Percentiles rank a stretch among this genome's conserved stretches.
Conservation (phyloP, 2,113 vertebrate species). For the Prietella phreatophila region DNA sequence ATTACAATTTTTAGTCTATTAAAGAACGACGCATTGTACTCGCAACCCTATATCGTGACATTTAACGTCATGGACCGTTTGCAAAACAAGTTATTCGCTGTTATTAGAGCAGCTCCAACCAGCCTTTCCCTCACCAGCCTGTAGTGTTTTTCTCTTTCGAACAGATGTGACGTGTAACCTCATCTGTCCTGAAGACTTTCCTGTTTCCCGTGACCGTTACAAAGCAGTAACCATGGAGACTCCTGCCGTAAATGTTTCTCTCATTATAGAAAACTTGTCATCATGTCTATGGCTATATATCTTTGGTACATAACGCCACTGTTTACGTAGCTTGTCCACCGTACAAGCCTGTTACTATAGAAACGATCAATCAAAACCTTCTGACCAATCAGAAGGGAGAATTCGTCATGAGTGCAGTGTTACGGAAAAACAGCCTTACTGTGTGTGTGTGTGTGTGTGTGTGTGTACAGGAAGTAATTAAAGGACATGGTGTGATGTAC, state of each 20-base stretch:
- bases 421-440: background rate
- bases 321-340: background rate
- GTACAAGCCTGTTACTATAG: background rate
- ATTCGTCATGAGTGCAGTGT: background rate
- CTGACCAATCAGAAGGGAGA: background rate
- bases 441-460: slow-evolving; percentile 4
- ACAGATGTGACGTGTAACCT: background rate
- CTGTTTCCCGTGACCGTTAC: background rate
- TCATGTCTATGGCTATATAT: background rate
- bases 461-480: background rate
- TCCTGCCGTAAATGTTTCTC: background rate
- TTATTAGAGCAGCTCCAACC: background rate
- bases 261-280: background rate
- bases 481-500: background rate
- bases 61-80: background rate
- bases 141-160: background rate
- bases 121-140: background rate
- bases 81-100: background rate
- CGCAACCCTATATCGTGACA: background rate
- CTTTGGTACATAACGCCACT: background rate
- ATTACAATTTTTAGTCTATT: no score
- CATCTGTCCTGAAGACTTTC: background rate
- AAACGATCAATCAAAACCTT: background rate
- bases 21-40: background rate
- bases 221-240: no score